Conservation (phyloP, 1,140 invertebrate species). For the Polypedilum vanderplanki region DNA sequence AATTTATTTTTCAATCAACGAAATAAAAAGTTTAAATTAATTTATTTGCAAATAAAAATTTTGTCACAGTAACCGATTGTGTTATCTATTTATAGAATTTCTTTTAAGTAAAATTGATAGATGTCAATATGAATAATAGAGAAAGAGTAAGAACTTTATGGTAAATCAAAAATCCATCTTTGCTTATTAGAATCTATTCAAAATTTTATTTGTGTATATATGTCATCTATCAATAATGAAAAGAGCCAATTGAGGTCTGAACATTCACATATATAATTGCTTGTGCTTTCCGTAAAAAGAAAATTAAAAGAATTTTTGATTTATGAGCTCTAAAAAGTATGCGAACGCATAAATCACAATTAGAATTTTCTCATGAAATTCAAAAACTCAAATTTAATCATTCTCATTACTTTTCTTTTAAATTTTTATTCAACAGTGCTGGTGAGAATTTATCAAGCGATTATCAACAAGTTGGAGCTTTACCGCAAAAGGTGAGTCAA, state of each 20-base stretch:
- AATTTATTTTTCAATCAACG: too few relatives aligned
- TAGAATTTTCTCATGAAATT: background rate
- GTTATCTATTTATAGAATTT: too few relatives aligned
- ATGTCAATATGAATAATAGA: constrained; percentile 5
- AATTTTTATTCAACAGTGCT: too few relatives aligned
- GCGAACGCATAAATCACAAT: background rate
- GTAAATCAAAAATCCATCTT: background rate
- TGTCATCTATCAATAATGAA: too few relatives aligned
- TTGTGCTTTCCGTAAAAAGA: background rate
- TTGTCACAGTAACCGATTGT: too few relatives aligned
- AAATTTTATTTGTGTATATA: background rate
- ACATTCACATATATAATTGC: background rate
- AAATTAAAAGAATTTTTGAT: constrained; percentile 5
- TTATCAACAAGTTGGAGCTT: constrained; percentile 17
- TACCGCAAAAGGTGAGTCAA: constrained; percentile 16
- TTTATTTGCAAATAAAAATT: too few relatives aligned
- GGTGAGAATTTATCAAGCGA: background rate
- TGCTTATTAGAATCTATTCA: constrained; percentile 15
- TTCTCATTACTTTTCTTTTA: too few relatives aligned
- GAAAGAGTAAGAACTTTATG: background rate
- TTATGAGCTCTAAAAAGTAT: background rate
- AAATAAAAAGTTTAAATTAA: too few relatives aligned
- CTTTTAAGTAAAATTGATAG: constrained; percentile 4
- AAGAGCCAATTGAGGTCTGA: too few relatives aligned
- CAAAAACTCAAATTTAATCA: too few relatives aligned